phyloP scores from a whole-genome alignment of 2,888 invertebrate species.

The Idaea biselata region DNA sequence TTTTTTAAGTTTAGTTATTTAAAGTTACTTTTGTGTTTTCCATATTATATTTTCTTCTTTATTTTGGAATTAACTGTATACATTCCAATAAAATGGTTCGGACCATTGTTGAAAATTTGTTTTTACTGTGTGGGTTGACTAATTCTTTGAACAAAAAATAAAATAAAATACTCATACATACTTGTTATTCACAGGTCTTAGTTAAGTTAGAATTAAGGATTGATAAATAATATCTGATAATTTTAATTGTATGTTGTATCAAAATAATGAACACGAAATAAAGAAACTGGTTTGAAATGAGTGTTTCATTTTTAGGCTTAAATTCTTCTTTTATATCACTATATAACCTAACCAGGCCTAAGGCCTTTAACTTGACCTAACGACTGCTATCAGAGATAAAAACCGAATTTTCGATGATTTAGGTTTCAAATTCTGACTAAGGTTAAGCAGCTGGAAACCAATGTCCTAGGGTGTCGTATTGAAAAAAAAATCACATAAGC shows the following conservation, averaged over 20 bases:
- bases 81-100: conserved; percentile 48
- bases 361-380: too few relatives aligned
- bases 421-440: too few relatives aligned
- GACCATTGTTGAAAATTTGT: conserved; percentile 45
- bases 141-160: conserved; percentile 27
- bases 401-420: too few relatives aligned
- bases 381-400: too few relatives aligned
- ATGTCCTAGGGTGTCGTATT: too few relatives aligned
- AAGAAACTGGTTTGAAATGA: conserved; percentile 79
- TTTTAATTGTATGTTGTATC: conserved; percentile 82
- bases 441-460: too few relatives aligned
- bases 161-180: conserved; percentile 55
- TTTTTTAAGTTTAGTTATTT: conserved; percentile 7
- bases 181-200: conserved; percentile 76
- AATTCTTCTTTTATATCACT: too few relatives aligned
- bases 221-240: conserved; percentile 80
- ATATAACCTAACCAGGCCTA: too few relatives aligned
- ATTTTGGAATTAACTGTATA: conserved; percentile 33
- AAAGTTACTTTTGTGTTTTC: conserved; percentile 31
- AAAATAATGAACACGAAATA: conserved; percentile 80
- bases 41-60: conserved; percentile 22
- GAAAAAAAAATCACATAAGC: too few relatives aligned
- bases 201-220: conserved; percentile 77
- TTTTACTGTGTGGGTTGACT: conserved; percentile 36
- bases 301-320: conserved; percentile 53